These are phyloP conservation scores for Diabrotica balteata DNA, from an alignment of 2,888 invertebrate genomes.

Conservation along the genomic window DNA sequence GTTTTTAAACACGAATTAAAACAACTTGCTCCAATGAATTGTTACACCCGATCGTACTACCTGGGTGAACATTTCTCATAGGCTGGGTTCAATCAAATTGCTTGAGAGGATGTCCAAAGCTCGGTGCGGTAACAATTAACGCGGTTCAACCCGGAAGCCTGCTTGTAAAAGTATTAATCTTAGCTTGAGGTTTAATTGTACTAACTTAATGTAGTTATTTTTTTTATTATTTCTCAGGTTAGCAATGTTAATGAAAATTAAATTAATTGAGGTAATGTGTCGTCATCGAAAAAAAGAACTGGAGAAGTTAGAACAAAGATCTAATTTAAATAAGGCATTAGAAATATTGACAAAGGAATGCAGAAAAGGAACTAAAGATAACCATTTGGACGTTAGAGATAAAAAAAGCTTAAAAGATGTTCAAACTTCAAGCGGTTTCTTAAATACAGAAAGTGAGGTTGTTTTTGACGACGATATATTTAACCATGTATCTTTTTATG, in stretches of 20 bases:
- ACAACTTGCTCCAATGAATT: too few species aligned
- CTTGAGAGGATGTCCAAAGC: too few species aligned
- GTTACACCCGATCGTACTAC: too few species aligned
- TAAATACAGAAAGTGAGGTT: conserved; percentile 41
- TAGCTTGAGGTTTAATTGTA: too few species aligned
- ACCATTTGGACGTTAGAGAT: conserved; percentile 19
- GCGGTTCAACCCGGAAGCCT: too few species aligned
- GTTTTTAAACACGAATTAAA: too few species aligned
- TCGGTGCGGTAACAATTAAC: too few species aligned
- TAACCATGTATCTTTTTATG: conserved; percentile 45
- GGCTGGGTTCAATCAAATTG: too few species aligned
- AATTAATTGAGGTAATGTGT: conserved; percentile 48
- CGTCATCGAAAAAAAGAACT: conserved; percentile 40
- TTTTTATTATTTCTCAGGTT: conserved; percentile 21
- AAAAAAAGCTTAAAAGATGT: conserved; percentile 9
- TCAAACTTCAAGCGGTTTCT: background rate
- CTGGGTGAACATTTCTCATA: too few species aligned
- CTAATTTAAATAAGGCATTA: conserved; percentile 39
- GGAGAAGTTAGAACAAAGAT: conserved; percentile 38
- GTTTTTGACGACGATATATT: conserved; percentile 45
- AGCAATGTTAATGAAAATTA: conserved; percentile 45
- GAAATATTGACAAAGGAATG: conserved; percentile 39
- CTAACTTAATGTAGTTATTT: too few species aligned
- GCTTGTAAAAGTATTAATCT: too few species aligned
- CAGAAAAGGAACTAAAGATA: conserved; percentile 30